phyloP scores from a whole-genome alignment of 2,797 vertebrate genomes.

The Mareca penelope region DNA sequence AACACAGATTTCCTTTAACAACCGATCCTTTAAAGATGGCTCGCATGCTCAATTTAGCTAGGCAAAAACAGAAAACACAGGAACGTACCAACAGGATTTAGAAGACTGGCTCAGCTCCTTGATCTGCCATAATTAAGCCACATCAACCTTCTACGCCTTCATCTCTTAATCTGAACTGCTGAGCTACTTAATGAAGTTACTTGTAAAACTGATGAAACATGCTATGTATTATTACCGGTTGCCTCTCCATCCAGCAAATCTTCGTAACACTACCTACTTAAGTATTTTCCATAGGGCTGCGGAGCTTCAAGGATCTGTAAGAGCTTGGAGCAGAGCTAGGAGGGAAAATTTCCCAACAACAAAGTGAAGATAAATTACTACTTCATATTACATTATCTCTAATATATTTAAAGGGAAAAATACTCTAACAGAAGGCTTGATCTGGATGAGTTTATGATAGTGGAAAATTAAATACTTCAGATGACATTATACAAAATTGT shows the following conservation, averaged over 20 bases:
- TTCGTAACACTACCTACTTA: neutral
- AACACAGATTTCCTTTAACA: neutral
- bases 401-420: neutral
- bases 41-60: neutral
- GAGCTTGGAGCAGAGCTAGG: neutral
- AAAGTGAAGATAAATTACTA: neutral
- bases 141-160: neutral
- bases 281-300: neutral
- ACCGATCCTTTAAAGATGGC: neutral
- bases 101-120: neutral
- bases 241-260: neutral
- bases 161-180: neutral
- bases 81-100: neutral
- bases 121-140: neutral
- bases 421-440: neutral
- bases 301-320: neutral
- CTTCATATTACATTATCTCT: neutral
- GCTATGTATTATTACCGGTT: neutral
- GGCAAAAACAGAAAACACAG: neutral
- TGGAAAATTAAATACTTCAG: neutral
- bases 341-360: neutral
- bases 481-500: neutral
- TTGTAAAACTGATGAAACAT: neutral
- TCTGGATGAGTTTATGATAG: neutral
- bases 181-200: neutral